Evolutionary conservation across 2,113 vertebrate genomes (phyloP).

Genomic region (Seriola aureovittata): DNA sequence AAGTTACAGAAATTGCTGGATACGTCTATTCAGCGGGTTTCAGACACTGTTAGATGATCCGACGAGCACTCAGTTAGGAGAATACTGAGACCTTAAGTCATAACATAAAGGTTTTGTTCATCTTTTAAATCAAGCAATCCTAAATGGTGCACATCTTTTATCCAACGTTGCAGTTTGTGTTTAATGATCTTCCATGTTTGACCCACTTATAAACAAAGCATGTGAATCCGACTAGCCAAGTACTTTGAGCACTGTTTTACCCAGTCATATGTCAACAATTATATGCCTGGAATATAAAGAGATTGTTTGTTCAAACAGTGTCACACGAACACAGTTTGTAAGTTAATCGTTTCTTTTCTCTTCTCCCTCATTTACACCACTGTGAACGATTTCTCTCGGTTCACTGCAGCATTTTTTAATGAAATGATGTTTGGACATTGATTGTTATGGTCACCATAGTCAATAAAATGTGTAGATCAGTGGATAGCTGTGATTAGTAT

Average conservation of each 20-base stretch:
- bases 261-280: neutral
- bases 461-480: slow-evolving; percentile 24
- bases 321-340: neutral
- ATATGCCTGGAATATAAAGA: neutral
- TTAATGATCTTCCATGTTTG: neutral
- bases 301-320: neutral
- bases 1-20: neutral
- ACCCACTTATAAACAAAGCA: neutral
- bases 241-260: neutral
- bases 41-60: neutral
- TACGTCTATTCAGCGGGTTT: neutral
- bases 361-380: neutral
- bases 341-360: neutral
- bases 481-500: neutral
- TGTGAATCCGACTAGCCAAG: neutral
- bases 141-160: neutral
- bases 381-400: slow-evolving; percentile 7
- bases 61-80: neutral
- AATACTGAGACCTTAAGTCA: neutral
- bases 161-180: neutral
- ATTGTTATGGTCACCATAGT: neutral
- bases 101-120: neutral
- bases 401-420: slow-evolving; percentile 1
- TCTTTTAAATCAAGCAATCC: neutral
- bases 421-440: slow-evolving; percentile 12